Conservation (phyloP, 2,888 invertebrate species). For the Caenorhabditis wallacei region DNA sequence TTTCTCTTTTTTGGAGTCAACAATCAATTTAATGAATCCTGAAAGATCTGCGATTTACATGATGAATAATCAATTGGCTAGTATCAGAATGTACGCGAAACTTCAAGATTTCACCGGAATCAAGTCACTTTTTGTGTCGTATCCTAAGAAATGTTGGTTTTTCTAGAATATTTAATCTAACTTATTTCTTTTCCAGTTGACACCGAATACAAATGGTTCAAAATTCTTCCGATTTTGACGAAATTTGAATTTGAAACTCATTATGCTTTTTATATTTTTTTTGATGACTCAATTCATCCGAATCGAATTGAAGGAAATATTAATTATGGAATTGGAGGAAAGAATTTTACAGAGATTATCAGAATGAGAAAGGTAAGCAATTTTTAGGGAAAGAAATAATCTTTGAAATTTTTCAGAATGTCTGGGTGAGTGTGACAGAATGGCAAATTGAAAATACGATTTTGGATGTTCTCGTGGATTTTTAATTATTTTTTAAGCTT, state of each 20-base stretch:
- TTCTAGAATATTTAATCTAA: background rate
- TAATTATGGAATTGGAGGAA: background rate
- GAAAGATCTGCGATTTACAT: background rate
- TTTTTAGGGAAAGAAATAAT: background rate
- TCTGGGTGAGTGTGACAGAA: background rate
- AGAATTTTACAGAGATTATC: background rate
- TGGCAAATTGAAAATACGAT: slow-evolving; percentile 4
- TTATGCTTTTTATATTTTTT: background rate
- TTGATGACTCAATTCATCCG: background rate
- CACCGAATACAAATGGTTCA: slow-evolving; percentile 8
- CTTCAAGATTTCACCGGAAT: background rate
- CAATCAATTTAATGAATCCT: no score
- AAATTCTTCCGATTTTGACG: background rate
- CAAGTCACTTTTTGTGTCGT: background rate
- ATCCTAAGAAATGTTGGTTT: background rate
- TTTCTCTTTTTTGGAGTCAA: background rate
- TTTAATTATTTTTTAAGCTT: background rate
- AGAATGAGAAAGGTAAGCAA: background rate
- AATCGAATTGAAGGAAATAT: background rate
- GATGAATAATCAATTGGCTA: background rate
- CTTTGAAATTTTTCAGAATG: background rate
- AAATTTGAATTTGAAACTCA: background rate
- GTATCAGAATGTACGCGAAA: slow-evolving; percentile 3
- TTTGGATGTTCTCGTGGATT: background rate
- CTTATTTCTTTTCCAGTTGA: background rate